A percentile compares a stretch with the other conserved stretches of the same genome.
Evolutionary conservation across 23 tunicate genomes (phyloP).

Genomic region (Phallusia fumigata): DNA sequence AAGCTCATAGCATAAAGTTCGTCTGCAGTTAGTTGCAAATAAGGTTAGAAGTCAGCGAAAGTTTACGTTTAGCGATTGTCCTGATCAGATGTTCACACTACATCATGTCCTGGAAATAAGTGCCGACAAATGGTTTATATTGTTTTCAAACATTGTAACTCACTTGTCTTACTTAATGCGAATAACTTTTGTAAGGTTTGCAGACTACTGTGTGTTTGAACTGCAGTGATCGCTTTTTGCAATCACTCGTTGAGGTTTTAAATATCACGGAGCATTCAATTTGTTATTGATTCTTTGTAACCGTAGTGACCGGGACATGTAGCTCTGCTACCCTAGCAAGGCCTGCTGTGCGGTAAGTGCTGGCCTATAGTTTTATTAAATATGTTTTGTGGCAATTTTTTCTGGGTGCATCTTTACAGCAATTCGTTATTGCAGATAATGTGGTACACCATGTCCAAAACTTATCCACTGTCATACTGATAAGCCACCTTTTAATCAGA

Average conservation of each 20-base stretch:
- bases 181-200: slow-evolving; percentile 9
- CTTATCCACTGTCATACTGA: too few species aligned
- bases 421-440: too few species aligned
- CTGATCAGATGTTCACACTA: too few species aligned
- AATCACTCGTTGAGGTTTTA: slow-evolving; percentile 7
- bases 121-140: too few species aligned
- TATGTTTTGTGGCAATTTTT: not conserved
- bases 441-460: too few species aligned
- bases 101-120: too few species aligned
- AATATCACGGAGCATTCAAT: slow-evolving; percentile 7
- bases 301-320: not conserved
- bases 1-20: too few species aligned
- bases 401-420: not conserved
- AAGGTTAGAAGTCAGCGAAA: too few species aligned
- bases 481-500: too few species aligned
- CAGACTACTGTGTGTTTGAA: slow-evolving; percentile 5
- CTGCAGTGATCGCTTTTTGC: slow-evolving; percentile 8
- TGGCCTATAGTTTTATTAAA: slow-evolving; percentile 7
- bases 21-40: too few species aligned
- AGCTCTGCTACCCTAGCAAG: slow-evolving; percentile 9
- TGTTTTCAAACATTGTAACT: too few species aligned
- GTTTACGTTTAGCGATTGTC: too few species aligned
- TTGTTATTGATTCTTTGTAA: slow-evolving; percentile 11
- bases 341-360: slow-evolving; percentile 15
- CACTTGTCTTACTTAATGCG: not conserved